Evolutionary conservation across 2,797 vertebrate genomes (phyloP), one percentile per base, ranked within the genome.

Genomic region (Bradypodion ventrale): DNA sequence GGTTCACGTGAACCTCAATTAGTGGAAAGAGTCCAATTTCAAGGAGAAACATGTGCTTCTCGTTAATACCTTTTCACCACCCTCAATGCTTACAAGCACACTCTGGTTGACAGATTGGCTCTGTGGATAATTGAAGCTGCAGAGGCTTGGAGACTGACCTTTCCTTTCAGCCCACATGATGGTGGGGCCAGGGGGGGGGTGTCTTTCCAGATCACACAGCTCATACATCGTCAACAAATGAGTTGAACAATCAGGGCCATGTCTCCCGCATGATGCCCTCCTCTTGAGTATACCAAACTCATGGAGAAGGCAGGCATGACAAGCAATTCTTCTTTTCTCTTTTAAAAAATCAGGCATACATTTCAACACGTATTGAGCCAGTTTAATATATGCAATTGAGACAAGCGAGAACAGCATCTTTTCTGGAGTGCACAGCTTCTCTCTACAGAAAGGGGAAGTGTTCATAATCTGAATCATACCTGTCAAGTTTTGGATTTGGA

Each of bases 21-120:
- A 75, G 42, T 90, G 92, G 91, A 87, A 82, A 66, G 86, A 60
- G 37, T 78, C 89, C 93, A 92, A 78, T 81, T 91, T 90, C 90
- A 87, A 86, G 87, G 37, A 86, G 89, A 85, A 88, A 13, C 87
- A 78, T 59, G 80, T 90, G 89, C 79, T 89, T 83, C 86, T 89
- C 88, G 78, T 90, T 89, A 90, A 78, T 76, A 76, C 46, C 56
- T 72, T 79, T 72, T 59, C 69, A 32, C 19, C 44, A 35, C 56
- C 70, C 69, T 0, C 92, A 91, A 85, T 88, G 83, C 80, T 2
- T 13, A 83, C 89, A 78, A 46, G n/a, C n/a, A 21, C 89, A 80
- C 87, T 93, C 88, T 82, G 77, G 12, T 19, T 72, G 75, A 86
- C 66, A 82, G 85, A 29, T 85, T 83, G 88, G 76, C 21, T 1